Evolutionary conservation across 1,140 invertebrate species (phyloP).

Genomic region (Tribolium castaneum): DNA sequence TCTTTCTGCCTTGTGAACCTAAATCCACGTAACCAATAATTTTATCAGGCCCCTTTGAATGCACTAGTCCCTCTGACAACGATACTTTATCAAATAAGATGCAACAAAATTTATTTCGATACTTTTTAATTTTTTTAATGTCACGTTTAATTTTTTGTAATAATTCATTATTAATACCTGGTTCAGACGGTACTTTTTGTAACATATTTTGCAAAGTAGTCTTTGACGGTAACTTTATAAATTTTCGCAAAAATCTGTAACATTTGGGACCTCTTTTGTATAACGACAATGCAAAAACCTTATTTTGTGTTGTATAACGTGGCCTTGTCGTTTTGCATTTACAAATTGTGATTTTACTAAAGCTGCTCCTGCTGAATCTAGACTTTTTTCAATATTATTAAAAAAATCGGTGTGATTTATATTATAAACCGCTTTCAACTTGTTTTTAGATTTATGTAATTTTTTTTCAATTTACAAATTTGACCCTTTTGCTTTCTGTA

Average conservation of each 20-base stretch:
- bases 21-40: neutral
- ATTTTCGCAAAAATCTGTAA: neutral
- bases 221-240: slow-evolving; percentile 1
- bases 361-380: neutral
- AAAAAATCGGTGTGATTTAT: neutral
- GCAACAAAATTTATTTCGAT: neutral
- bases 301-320: neutral
- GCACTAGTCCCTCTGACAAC: neutral
- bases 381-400: neutral
- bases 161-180: neutral
- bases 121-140: neutral
- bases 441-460: too few relatives aligned
- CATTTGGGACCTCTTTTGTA: neutral
- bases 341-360: neutral
- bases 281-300: neutral
- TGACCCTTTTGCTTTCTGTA: too few relatives aligned
- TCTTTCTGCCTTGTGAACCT: neutral
- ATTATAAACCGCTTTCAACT: too few relatives aligned
- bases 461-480: too few relatives aligned
- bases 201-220: slow-evolving; percentile 2
- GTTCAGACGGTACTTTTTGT: neutral
- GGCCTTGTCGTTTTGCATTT: neutral
- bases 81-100: neutral
- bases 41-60: neutral
- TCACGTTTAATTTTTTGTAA: neutral